Evolutionary conservation across 2,113 vertebrate species (phyloP), one percentile per base, ranked within the genome.

Genomic region (Lanius ludovicianus): DNA sequence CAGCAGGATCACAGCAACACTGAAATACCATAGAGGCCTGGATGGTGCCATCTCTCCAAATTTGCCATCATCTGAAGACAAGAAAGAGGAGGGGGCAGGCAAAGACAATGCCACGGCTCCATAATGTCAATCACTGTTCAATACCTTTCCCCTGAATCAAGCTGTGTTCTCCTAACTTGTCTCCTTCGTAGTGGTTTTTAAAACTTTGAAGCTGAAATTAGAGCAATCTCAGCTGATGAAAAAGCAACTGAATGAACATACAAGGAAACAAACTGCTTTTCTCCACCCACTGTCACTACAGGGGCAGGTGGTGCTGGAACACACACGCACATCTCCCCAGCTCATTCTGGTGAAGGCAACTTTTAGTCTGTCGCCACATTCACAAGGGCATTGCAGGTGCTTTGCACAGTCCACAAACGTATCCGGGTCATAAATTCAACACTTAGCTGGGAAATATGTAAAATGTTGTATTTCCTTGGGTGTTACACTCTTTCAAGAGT

Each of bases 171-270:
- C 14, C 21, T 57, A 47, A 73, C 6, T 69, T 62, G 33, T 9
- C 21, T 65, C 28, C 42, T 79, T 75, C 24, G 18, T 3, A 20
- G 11, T 4, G 25, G 1, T 46, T 87, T 76, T 39, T 21, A 63
- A 80, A 94, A 87, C 13, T 31, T 59, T 25, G 63, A 80, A 79
- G 42, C 12, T 65, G 78, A 94, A 84, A 53, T 44, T 62, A 79
- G 87, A 76, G 73, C 22, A 71, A 30, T 13, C 16, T 44, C 8
- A 2, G 57, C 33, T 46, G 37, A 71, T 21, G 8, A 69, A 79
- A 73, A 84, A 91, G 27, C 49, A 85, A 69, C 14, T 25, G 39
- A 79, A 68, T 42, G 87, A 95, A 81, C 1, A 4, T 31, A 75
- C 3, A 23, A 49, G 30, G 52, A 87, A 79, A 89, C 28, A 62